phyloP scores from a whole-genome alignment of 2,888 invertebrate genomes.

The Hyposoter dolosus region DNA sequence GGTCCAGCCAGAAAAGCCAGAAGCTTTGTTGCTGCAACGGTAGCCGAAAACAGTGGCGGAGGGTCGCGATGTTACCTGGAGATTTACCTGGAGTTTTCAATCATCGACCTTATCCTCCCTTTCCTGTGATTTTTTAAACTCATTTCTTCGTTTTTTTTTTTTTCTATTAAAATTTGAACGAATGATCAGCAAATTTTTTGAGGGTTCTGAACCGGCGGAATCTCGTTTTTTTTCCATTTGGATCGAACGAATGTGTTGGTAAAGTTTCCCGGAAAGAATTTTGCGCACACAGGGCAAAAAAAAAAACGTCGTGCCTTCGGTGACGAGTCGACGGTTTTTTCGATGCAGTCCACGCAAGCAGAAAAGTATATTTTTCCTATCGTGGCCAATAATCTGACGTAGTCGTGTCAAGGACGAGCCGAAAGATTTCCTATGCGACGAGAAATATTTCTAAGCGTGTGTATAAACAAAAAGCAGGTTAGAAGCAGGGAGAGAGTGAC shows the following conservation, averaged over 20 bases:
- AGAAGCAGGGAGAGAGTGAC: constrained; percentile 55
- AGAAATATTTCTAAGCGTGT: constrained; percentile 71
- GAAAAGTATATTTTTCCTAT: constrained; percentile 62
- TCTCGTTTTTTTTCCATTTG: neutral
- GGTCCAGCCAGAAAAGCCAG: constrained; percentile 12
- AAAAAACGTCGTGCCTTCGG: constrained; percentile 43
- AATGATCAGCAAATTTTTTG: neutral
- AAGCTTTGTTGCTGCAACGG: constrained; percentile 70
- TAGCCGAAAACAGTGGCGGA: constrained; percentile 67
- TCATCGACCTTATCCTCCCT: constrained; percentile 56
- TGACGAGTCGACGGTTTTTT: constrained; percentile 22
- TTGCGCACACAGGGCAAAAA: neutral
- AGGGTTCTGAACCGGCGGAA: neutral
- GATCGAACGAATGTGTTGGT: neutral
- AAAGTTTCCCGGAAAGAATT: neutral
- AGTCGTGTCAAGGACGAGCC: constrained; percentile 68
- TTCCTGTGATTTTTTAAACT: neutral
- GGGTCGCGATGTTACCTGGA: constrained; percentile 65
- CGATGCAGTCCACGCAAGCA: constrained; percentile 22
- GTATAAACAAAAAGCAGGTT: constrained; percentile 58
- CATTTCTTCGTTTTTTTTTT: neutral
- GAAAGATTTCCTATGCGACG: constrained; percentile 57
- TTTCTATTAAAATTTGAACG: neutral
- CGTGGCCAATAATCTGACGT: constrained; percentile 72
- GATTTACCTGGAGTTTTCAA: constrained; percentile 75